phyloP scores from a whole-genome alignment of 2,113 vertebrate species.

The Perognathus longimembris region DNA sequence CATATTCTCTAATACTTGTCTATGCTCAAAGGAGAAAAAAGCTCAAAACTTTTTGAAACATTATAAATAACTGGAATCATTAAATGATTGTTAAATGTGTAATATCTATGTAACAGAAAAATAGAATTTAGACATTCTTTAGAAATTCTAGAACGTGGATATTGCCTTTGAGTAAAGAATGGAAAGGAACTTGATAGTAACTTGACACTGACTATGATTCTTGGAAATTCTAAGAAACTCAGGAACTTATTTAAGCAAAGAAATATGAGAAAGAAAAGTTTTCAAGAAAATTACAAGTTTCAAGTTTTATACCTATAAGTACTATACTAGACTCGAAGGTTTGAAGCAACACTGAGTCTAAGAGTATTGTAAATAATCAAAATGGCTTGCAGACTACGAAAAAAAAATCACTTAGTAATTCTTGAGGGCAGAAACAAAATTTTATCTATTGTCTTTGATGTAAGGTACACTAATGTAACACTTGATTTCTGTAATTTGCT shows the following conservation, averaged over 20 bases:
- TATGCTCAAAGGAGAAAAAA: slow-evolving; percentile 47
- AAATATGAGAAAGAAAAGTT: slow-evolving; percentile 49
- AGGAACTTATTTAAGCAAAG: slow-evolving; percentile 53
- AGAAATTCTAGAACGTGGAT: slow-evolving; percentile 48
- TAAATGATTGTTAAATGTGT: slow-evolving; percentile 56
- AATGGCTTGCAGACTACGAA: slow-evolving; percentile 49
- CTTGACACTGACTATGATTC: slow-evolving; percentile 32
- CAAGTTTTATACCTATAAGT: slow-evolving; percentile 46
- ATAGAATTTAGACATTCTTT: slow-evolving; percentile 43
- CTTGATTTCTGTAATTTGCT: slow-evolving; percentile 27
- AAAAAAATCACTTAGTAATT: slow-evolving; percentile 51
- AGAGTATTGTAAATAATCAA: slow-evolving; percentile 47
- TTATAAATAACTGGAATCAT: slow-evolving; percentile 43
- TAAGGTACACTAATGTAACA: background rate
- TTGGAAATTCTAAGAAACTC: slow-evolving; percentile 52
- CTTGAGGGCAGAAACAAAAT: background rate
- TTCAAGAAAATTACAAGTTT: slow-evolving; percentile 64
- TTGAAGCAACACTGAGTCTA: slow-evolving; percentile 17
- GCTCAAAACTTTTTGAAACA: slow-evolving; percentile 35
- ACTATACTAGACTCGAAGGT: slow-evolving; percentile 32
- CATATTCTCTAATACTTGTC: slow-evolving; percentile 33
- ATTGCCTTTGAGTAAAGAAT: slow-evolving; percentile 44
- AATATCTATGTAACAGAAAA: slow-evolving; percentile 55
- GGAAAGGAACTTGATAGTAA: slow-evolving; percentile 54
- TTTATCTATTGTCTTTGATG: background rate